Base-by-base conservation (phyloP, 2,113 vertebrate species). In the Tachuris rubrigastra region DNA sequence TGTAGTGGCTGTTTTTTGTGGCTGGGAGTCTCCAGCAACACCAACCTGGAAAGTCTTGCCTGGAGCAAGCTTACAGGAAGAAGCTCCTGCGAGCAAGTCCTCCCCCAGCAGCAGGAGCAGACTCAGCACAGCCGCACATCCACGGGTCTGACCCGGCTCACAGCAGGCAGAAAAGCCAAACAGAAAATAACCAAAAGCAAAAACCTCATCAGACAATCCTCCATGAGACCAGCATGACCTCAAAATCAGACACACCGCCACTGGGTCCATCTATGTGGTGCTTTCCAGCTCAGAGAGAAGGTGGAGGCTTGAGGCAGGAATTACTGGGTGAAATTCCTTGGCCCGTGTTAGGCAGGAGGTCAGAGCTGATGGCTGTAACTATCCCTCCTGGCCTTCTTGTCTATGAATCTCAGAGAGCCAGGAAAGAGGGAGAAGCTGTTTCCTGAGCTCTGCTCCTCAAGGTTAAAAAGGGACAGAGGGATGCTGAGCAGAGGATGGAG, bases 281-380 rank as follows among this genome's bases (percentile, higher is more conserved):
- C 42, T 89, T 65, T 47, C 72, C 63, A 83, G 67, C 88, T 87
- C 50, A 58, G 18, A 75, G 47, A 63, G 68, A 77, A 59, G 39
- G 53, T 12, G 85, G 10, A n/a, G 62, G 41, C 74, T 79, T 7
- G 19, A 89, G 85, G 87, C 90, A 89, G 81, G 85, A 89, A 85
- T 79, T 74, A 59, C 30, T 44, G 66, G 58, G 58, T 85, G 82
- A 87, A 88, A 75, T 73, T 93, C 69, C 69, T 52, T 58, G 50
- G 81, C 65, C 33, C 0, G 0, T 13, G 21, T 13, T 8, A 88
- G 52, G 67, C 79, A 95, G 71, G 37, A 91, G 71, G 41, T 95
- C 91, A 68, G 69, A 59, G 77, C 58, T 41, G 50, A 87, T 20
- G 42, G 62, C 44, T 62, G 56, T 49, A 85, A 44, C 73, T 84